Conservation (phyloP, 2,888 invertebrate species). For the Cryptocheilus praepositus region DNA sequence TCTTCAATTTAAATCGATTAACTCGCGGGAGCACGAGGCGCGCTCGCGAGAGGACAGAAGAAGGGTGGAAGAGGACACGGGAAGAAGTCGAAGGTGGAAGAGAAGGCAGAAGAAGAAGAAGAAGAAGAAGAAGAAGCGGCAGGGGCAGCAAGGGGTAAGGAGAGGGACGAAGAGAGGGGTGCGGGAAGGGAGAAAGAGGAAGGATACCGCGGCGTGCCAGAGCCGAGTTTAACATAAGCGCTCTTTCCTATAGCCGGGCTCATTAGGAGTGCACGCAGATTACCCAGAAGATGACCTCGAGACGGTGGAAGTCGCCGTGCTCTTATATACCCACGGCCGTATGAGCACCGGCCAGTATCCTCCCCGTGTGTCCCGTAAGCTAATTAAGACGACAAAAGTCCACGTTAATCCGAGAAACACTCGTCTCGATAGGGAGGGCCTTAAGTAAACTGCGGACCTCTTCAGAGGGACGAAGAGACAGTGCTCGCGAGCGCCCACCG, state of each 20-base stretch:
- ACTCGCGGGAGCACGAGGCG: slow-evolving; percentile 13
- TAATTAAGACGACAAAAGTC: slow-evolving; percentile 71
- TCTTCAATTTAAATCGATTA: slow-evolving; percentile 55
- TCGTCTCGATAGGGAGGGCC: slow-evolving; percentile 48
- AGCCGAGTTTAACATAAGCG: slow-evolving; percentile 60
- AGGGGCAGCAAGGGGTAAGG: slow-evolving; percentile 6
- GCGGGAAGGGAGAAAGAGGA: slow-evolving; percentile 31
- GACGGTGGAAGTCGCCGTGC: slow-evolving; percentile 50
- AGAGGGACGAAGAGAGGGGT: slow-evolving; percentile 12
- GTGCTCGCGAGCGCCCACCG: no score
- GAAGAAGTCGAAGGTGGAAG: slow-evolving; percentile 13
- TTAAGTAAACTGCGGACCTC: slow-evolving; percentile 28
- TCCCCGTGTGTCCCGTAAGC: slow-evolving; percentile 58
- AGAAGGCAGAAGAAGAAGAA: slow-evolving; percentile 1
- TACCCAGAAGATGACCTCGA: slow-evolving; percentile 63
- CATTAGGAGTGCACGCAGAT: slow-evolving; percentile 63
- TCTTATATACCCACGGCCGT: slow-evolving; percentile 48
- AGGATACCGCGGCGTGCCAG: slow-evolving; percentile 48
- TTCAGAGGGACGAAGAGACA: slow-evolving; percentile 11
- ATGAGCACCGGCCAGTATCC: slow-evolving; percentile 45
- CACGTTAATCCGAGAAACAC: slow-evolving; percentile 61
- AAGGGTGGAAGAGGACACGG: slow-evolving; percentile 11
- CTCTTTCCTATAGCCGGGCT: slow-evolving; percentile 58
- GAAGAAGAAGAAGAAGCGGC: slow-evolving; percentile 12
- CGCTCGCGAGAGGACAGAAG: slow-evolving; percentile 16